These are phyloP conservation scores for Diorhabda elongata DNA, from an alignment of 1,140 invertebrate genomes.

Conservation along the genomic window DNA sequence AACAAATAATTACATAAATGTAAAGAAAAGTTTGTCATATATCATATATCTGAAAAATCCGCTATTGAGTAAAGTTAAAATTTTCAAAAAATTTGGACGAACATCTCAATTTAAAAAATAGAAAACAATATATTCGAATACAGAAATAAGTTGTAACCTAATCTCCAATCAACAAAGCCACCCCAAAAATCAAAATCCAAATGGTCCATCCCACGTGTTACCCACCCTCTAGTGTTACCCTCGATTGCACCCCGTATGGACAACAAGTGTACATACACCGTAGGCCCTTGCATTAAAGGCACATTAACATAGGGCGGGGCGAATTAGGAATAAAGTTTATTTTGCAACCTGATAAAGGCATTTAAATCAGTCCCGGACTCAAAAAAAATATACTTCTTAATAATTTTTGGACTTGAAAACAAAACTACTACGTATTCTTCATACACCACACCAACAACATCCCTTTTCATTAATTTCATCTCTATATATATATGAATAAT, in stretches of 20 bases:
- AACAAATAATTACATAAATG: no score
- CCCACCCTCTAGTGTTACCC: slow-evolving; percentile 15
- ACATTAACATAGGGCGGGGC: slow-evolving; percentile 41
- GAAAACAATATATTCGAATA: slow-evolving; percentile 27
- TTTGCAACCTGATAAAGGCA: slow-evolving; percentile 39
- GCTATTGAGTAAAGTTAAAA: no score
- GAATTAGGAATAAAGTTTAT: slow-evolving; percentile 35
- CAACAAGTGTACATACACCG: slow-evolving; percentile 34
- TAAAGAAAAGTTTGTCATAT: no score
- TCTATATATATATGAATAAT: no score
- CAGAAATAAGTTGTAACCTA: slow-evolving; percentile 21
- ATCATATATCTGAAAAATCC: no score
- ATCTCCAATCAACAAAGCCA: slow-evolving; percentile 16
- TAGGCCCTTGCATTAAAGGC: slow-evolving; percentile 34
- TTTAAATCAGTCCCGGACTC: slow-evolving; percentile 25
- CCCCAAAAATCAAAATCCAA: slow-evolving; percentile 6
- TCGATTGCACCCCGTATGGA: slow-evolving; percentile 7
- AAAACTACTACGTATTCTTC: no score
- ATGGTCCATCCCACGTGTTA: slow-evolving; percentile 1
- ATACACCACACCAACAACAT: no score
- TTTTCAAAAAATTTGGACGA: background rate
- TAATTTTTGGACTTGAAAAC: no score
- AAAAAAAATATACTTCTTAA: background rate
- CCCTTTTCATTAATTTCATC: no score
- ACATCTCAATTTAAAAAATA: background rate